These are phyloP conservation scores for Heliocidaris erythrogramma DNA, from an alignment of 35 echinoderm and acorn worm species.

Conservation along the genomic window DNA sequence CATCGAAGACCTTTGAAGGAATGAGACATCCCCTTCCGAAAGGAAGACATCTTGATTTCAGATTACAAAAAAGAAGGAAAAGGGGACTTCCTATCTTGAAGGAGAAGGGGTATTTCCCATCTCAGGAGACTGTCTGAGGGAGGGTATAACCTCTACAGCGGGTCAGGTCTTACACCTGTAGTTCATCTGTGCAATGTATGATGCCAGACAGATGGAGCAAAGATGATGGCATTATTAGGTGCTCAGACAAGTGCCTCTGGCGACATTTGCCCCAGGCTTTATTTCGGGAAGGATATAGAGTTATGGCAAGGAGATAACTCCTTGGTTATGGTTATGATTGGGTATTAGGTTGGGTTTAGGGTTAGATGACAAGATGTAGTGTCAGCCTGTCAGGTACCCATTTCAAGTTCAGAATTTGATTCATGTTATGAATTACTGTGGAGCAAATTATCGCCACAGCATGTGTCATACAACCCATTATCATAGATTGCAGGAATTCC, in stretches of 20 bases:
- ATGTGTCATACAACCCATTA: too few species aligned
- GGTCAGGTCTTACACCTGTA: neutral
- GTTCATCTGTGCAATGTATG: neutral
- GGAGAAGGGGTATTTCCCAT: neutral
- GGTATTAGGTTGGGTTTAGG: too few species aligned
- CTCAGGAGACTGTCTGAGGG: neutral
- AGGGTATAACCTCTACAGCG: neutral
- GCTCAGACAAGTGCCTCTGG: neutral
- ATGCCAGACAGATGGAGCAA: neutral
- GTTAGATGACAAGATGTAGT: too few species aligned
- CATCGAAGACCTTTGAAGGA: slow-evolving; percentile 9
- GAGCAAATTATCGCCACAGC: too few species aligned
- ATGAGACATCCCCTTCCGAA: slow-evolving; percentile 1
- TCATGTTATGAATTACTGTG: too few species aligned
- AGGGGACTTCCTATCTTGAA: neutral
- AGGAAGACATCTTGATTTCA: slow-evolving; percentile 9
- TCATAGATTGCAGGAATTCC: too few species aligned
- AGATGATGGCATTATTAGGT: neutral
- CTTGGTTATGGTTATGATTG: too few species aligned
- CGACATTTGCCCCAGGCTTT: too few species aligned
- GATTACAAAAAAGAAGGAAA: neutral
- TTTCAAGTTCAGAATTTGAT: too few species aligned
- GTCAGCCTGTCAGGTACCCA: too few species aligned
- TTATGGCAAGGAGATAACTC: too few species aligned
- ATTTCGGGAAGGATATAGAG: too few species aligned